Base-by-base conservation (phyloP, 2,113 vertebrate genomes). In the Ceratotherium simum region DNA sequence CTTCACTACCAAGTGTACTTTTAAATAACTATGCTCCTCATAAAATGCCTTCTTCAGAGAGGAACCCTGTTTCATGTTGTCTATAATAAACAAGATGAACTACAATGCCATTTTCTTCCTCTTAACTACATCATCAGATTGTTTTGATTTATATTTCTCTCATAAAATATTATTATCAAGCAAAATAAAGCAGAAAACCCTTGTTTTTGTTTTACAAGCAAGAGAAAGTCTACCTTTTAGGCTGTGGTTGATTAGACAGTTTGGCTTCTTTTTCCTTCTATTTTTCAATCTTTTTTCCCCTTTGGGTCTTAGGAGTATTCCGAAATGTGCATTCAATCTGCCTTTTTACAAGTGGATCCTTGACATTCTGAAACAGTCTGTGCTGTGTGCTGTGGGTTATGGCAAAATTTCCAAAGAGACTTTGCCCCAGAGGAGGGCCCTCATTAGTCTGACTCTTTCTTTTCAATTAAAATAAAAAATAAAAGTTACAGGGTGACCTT, bases 121-220 rank as follows among this genome's bases (percentile, higher is more conserved):
- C n/a, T 87, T 96, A 97, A 76, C 17, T 76, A 81, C 6, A 96
- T 94, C 67, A 92, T 95, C 11, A 25, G 27, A 87, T 62, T 85
- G 48, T 92, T 97, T 96, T 97, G 58, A 97, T 96, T 96, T 92
- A 51, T 76, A 91, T 67, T 70, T 94, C 10, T 85, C 31, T 78
- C 73, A 90, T 84, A 81, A 95, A 96, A 56, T 81, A 89, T 84
- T 95, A 92, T 86, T 64, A 96, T 84, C 60, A 80, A 75, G 51
- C 39, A 89, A 84, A 80, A 90, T 72, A 72, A 75, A 94, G 14
- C 31, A 54, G 36, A 84, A 96, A 96, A 80, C 3, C 6, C 13
- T 82, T 81, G 23, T 79, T 91, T 27, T 73, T 51, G 3, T 81
- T 85, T 89, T 76, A 94, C 4, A 94, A 76, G n/a, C 36, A 81